Base-by-base conservation (phyloP, 92 coral and sea anemone species). In the Virgularia gustaviana region DNA sequence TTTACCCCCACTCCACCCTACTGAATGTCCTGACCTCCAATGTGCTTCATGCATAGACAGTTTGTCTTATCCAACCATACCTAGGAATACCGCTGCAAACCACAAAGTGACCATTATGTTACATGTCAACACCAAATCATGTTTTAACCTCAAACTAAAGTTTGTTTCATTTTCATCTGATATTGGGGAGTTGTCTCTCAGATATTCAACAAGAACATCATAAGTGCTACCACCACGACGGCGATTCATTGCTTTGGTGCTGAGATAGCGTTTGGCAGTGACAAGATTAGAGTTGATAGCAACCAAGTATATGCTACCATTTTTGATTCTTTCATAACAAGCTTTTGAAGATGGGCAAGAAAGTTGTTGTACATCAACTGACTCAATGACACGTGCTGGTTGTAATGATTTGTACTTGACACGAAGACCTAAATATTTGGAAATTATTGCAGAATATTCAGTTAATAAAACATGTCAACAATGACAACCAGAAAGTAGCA, bases 361-460 rank as follows among this genome's bases (percentile, higher is more conserved):
- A 1, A 86, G 71, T 51, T 90, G 82, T 22, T 84, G 88, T 9
- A 80, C 82, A 38, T 81, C 71, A 27, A 89, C 56, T n/a, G 62
- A 39, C 32, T 75, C 77, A 9, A 91, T 89, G 0, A 81, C 86
- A 9, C 82, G 36, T 6, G 96, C 81, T 35, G 62, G 89, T 3
- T 33, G 37, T 55, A 81, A 54, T 56, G 87, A 83, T n/a, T n/a
- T n/a, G 63, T 73, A 91, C 66, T 70, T 23, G 37, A 89, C 56
- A 38, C 29, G 77, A 32, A 91, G 70, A 56, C 97, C 97, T 89
- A 24, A 51, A n/a, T n/a, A n/a, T n/a, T n/a, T n/a, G n/a, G n/a
- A n/a, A n/a, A n/a, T n/a, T n/a, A n/a, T n/a, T n/a, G n/a, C n/a
- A n/a, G n/a, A n/a, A n/a, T n/a, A n/a, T n/a, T n/a, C n/a, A n/a